A percentile compares a stretch with the other conserved stretches of the same genome.
These are phyloP conservation scores for Clarias macrocephalus DNA, from an alignment of 2,113 vertebrate species.

Conservation along the genomic window DNA sequence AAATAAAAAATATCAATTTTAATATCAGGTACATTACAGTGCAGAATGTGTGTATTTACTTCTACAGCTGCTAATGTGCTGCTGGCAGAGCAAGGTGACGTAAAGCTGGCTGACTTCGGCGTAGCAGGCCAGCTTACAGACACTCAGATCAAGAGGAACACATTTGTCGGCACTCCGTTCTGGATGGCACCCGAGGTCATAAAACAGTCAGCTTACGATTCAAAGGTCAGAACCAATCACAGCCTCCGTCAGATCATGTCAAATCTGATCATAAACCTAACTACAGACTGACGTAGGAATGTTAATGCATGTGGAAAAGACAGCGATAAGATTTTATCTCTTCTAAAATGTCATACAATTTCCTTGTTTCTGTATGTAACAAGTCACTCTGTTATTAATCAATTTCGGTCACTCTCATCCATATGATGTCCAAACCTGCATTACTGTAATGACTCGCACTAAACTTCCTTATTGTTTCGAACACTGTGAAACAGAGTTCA, in stretches of 20 bases:
- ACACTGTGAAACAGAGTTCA: not conserved
- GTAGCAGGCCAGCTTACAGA: constrained; percentile 95
- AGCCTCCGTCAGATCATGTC: not conserved
- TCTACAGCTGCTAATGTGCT: constrained; percentile 90
- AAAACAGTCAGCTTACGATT: constrained; percentile 95
- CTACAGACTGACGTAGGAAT: not conserved
- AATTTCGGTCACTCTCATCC: not conserved
- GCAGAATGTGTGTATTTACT: not conserved
- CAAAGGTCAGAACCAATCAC: constrained; percentile 77
- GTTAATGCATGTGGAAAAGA: not conserved
- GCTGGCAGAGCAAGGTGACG: constrained; percentile 93
- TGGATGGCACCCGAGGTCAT: constrained; percentile 99
- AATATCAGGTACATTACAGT: too few relatives aligned
- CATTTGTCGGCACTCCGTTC: constrained; percentile 96
- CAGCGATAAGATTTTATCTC: not conserved
- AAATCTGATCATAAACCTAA: not conserved
- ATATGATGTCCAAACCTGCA: not conserved
- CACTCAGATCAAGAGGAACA: constrained; percentile 96
- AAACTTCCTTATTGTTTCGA: constrained; percentile 4
- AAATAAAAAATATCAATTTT: not conserved
- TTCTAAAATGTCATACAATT: not conserved
- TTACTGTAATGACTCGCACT: not conserved
- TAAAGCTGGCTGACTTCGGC: constrained; percentile 97
- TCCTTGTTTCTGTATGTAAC: constrained; percentile 4
- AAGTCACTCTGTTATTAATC: not conserved